Conservation (phyloP, 2,113 vertebrate genomes). For the Rana temporaria region DNA sequence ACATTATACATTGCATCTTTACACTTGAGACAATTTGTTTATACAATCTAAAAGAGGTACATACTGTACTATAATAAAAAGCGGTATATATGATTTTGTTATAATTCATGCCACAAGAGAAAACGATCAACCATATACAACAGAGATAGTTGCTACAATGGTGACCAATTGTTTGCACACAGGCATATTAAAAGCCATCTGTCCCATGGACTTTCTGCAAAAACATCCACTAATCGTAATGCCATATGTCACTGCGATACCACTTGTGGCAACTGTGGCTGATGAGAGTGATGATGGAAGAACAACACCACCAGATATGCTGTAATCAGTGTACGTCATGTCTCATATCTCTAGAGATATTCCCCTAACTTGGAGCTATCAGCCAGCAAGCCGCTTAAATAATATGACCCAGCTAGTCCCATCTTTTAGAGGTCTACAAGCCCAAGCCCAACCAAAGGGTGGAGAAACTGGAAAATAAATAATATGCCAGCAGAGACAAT, state of each 20-base stretch:
- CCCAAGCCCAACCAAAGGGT: constrained; percentile 11
- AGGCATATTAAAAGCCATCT: not conserved
- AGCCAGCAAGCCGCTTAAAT: constrained; percentile 17
- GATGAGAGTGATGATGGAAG: not conserved
- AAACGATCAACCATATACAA: not conserved
- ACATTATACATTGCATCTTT: constrained; percentile 28
- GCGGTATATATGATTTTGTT: constrained; percentile 36
- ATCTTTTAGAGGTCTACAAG: constrained; percentile 13
- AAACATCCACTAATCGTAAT: not conserved
- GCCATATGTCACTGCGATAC: not conserved
- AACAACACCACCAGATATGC: not conserved
- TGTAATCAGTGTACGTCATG: constrained; percentile 3
- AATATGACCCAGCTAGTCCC: constrained; percentile 21
- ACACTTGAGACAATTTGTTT: constrained; percentile 26
- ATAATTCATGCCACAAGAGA: constrained; percentile 42
- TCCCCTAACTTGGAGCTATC: not conserved
- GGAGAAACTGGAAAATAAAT: not conserved
- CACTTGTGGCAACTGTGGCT: not conserved
- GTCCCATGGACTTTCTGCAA: not conserved
- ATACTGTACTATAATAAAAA: constrained; percentile 35
- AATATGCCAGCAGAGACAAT: not conserved
- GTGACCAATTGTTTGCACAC: not conserved
- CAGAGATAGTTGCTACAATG: constrained; percentile 12
- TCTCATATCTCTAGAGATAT: not conserved
- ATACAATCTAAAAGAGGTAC: constrained; percentile 30